Evolutionary conservation across 1,140 invertebrate genomes (phyloP), one percentile per base, ranked within the genome.

Genomic region (Drosophila repletoides): DNA sequence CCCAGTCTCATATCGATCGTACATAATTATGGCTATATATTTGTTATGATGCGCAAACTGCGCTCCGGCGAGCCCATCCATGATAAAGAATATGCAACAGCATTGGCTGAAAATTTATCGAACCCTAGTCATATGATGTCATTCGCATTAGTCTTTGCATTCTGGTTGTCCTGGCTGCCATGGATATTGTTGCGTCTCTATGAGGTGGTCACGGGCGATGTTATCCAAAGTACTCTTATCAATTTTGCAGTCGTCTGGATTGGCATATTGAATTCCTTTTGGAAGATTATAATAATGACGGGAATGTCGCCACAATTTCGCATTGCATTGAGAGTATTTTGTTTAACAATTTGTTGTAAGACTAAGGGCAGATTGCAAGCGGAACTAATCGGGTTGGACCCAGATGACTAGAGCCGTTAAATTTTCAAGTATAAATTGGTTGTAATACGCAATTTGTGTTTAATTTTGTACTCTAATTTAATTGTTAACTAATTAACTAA

Each of bases 41-140:
- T 98, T 91, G 94, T 94, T 33, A 96, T 96, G 93, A 96, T 97
- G 93, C 93, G 94, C 55, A 94, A 93, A 88, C 89, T 97, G 26
- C 93, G 93, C 76, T 95, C 94, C 81, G 95, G 95, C 70, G 94
- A 93, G 68, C 94, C 95, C 12, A 95, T 97, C 68, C 96, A 98
- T 91, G 96, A 98, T 90, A 97, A 97, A 91, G 96, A 98, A 91
- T 97, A 98, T 90, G 96, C 96, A 33, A 97, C 96, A 4, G 96
- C 96, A 21, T 92, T 98, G 21, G 95, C 95, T 34, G 96, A 97
- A 91, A 97, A 97, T 90, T 92, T 97, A 45, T 93, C 95, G 68
- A 98, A 98, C 91, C 97, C 96, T 41, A 97, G 95, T 92, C 98
- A 99, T 92, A 93, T 97, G 83, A 97, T 98, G 93, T 97, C 97